Evolutionary conservation across 2,113 vertebrate genomes (phyloP).

Genomic region (pig (Sus scrofa)): T2T-Sscrofa CM000825.6:82257501-82258000

Average conservation of each 20-base stretch:
- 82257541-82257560: not conserved
- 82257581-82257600: not conserved
- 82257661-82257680: not conserved
- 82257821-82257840: not conserved
- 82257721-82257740: not conserved
- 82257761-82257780: not conserved
- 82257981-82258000: not conserved
- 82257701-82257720: not conserved
- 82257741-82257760: not conserved
- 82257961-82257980: not conserved
- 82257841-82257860: not conserved
- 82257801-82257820: not conserved
- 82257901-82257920: not conserved
- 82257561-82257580: not conserved
- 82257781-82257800: not conserved
- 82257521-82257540: not conserved
- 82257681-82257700: slow-evolving; percentile 56
- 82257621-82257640: not conserved
- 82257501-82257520: not conserved
- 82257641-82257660: not conserved
- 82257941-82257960: not conserved
- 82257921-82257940: not conserved
- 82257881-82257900: not conserved
- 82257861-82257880: not conserved
- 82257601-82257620: not conserved